Percentiles rank a stretch among this genome's conserved stretches.
Evolutionary conservation across 2,113 vertebrate genomes (phyloP).

Genomic region (Taxidea taxus): DNA sequence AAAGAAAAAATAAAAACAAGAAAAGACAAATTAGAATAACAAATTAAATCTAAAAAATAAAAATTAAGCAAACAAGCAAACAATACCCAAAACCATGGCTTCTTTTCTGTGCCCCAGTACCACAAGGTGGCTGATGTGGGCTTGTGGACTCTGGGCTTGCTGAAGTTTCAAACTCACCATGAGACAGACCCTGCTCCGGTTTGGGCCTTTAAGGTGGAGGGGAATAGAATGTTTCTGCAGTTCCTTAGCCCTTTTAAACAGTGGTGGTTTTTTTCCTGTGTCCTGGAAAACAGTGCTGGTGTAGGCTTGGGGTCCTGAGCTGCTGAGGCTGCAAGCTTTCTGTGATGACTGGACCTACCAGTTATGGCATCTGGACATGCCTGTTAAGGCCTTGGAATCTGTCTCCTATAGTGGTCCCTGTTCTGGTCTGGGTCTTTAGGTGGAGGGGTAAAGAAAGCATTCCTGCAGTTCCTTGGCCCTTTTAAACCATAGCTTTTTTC

Average conservation of each 20-base stretch:
- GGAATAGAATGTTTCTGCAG: background rate
- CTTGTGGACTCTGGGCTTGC: background rate
- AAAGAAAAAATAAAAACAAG: background rate
- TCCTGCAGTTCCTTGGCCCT: background rate
- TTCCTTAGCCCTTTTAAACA: background rate
- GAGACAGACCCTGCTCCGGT: background rate
- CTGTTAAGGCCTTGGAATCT: background rate
- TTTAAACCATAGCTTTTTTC: background rate
- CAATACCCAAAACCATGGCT: background rate
- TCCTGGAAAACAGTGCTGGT: background rate
- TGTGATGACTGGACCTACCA: background rate
- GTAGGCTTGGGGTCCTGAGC: background rate
- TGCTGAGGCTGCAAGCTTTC: background rate
- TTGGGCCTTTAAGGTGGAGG: background rate
- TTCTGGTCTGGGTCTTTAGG: background rate
- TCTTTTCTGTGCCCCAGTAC: background rate
- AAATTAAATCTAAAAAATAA: background rate
- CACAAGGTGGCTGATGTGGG: background rate
- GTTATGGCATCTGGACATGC: background rate
- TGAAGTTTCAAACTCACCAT: background rate
- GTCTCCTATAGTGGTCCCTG: background rate
- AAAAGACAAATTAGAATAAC: background rate
- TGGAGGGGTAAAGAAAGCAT: background rate
- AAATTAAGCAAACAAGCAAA: background rate
- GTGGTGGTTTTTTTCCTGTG: background rate